Base-by-base conservation (phyloP, 2,888 invertebrate species). In the Aradus depressus region DNA sequence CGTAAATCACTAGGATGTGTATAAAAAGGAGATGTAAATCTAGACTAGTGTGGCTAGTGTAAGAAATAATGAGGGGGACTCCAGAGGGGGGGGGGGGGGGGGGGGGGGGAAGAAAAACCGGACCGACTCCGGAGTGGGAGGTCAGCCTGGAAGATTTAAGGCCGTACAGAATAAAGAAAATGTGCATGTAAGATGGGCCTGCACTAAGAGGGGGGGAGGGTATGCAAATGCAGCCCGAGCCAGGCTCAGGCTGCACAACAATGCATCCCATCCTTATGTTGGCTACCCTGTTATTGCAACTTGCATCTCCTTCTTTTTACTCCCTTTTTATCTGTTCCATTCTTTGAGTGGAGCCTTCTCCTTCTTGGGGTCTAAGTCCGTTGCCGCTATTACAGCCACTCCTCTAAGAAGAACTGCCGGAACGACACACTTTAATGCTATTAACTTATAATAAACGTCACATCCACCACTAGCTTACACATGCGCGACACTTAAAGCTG, bases 61-160 rank as follows among this genome's bases (percentile, higher is more conserved):
- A 8, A 12, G 31, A 37, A 37, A 14, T 8, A 6, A 37, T 8
- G 8, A 44, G 44, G 23, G 26, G 32, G 19, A n/a, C 1, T 18
- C 16, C 32, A 32, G 31, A 32, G 32, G 14, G 5, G 38, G 34
- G 37, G 47, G 37, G 25, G 50, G 44, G 14, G 34, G 34, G 28
- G 49, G 49, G 50, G 41, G 44, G 34, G 50, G 26, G 47, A 47
- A 39, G 45, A 41, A 41, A 47, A 38, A 45, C 52, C 47, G 37
- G 22, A 28, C 45, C 37, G 35, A 38, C 47, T 44, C 22, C 22
- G 35, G 44, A 25, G 35, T 34, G 16, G 35, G 44, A 44, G 44
- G 35, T 32, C 22, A 34, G 35, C 12, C 35, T 12, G 4, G 44
- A 23, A 44, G 44, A 44, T 44, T 44, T 44, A 44, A 44, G 44